Conservation (phyloP, 2,797 vertebrate species). For the Anisognathus igniventris region DNA sequence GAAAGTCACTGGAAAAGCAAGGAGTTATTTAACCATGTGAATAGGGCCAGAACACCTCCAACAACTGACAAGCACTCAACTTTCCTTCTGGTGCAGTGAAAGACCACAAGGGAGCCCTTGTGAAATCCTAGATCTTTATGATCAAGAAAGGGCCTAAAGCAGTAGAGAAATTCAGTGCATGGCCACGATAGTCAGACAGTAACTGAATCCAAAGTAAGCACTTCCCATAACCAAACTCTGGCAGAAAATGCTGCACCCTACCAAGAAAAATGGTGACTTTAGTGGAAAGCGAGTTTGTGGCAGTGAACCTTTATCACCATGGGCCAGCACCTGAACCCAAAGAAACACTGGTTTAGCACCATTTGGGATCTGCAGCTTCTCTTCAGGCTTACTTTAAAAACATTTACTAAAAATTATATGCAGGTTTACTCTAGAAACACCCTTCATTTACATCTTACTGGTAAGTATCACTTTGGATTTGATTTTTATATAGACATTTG, state of each 20-base stretch:
- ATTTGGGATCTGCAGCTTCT: constrained; percentile 74
- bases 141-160: constrained; percentile 40
- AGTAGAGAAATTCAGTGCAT: constrained; percentile 42
- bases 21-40: constrained; percentile 42
- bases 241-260: constrained; percentile 51
- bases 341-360: constrained; percentile 69
- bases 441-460: constrained; percentile 66
- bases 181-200: constrained; percentile 36
- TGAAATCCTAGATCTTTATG: constrained; percentile 49
- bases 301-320: constrained; percentile 60
- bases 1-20: constrained; percentile 59
- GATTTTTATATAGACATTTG: constrained; percentile 68
- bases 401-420: constrained; percentile 50
- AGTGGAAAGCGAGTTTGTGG: constrained; percentile 40
- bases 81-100: constrained; percentile 47
- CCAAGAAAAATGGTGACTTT: constrained; percentile 68
- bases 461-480: constrained; percentile 62
- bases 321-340: constrained; percentile 53
- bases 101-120: constrained; percentile 12
- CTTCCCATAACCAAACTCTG: constrained; percentile 42
- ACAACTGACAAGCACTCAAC: constrained; percentile 43
- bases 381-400: constrained; percentile 69
- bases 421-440: constrained; percentile 49
- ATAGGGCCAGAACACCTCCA: constrained; percentile 55
- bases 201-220: constrained; percentile 49